Evolutionary conservation across 2,888 invertebrate genomes (phyloP), one percentile per base, ranked within the genome.

Genomic region (Pseudococcus jackbeardsleyi): DNA sequence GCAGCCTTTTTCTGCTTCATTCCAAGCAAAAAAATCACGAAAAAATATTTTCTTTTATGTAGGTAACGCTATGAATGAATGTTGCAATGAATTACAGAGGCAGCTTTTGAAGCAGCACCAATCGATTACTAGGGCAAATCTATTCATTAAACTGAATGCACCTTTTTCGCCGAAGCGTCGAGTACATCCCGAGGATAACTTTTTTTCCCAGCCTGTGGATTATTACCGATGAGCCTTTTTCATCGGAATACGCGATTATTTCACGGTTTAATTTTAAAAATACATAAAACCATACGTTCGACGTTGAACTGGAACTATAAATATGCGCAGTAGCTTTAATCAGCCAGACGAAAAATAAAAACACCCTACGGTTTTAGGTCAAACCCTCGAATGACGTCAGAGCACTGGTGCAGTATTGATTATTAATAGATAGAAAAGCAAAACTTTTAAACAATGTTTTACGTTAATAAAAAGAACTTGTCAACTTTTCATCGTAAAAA

Each of bases 281-380:
- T 82, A 79, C 39, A n/a, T 42, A 82, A 19, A 46, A 82, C 12
- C 46, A 82, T 82, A 46, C 79, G 46, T 82, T 82, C 17, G 15
- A 19, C 33, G 79, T 22, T 82, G 46, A 82, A 82, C 46, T 82
- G 64, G 64, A 64, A 64, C 64, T 64, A 64, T 64, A 46, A 82
- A 82, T 82, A 82, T 82, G 79, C 79, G 79, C 79, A 46, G 79
- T 82, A 46, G 19, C 79, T 82, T 82, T 82, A 46, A 82, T 82
- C 79, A 82, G 79, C 79, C 79, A 82, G 79, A 82, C 79, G 79
- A 82, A 82, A 82, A 82, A 82, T 82, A 82, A 82, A 82, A 82
- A 82, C 79, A 82, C 79, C 79, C 79, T 22, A 82, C 46, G 79
- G 79, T 82, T 82, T 82, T 46, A 82, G 79, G 79, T 82, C 79